Base-by-base conservation (phyloP, 1,140 invertebrate genomes). In the Leptopilina clavipes region DNA sequence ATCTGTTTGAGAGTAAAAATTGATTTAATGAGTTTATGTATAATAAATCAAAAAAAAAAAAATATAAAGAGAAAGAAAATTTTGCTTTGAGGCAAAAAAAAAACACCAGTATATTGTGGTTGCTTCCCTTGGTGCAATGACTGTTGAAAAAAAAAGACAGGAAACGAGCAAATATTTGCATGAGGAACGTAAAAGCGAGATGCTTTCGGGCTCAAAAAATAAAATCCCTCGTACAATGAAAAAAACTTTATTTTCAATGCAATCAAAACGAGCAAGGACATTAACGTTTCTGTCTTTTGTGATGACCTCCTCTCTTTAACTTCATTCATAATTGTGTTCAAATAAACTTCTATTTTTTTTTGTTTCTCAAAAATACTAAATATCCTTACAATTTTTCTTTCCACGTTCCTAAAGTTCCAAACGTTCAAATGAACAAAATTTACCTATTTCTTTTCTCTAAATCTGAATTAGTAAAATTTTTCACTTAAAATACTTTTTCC, bases 151-250 rank as follows among this genome's bases (percentile, higher is more conserved):
- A n/a, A 31, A 65, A 65, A 65, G 22, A 14, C 56, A 65, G 56
- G 19, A 65, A 31, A 65, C 10, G 56, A 65, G 56, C 22, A 65
- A 37, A 65, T 65, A 65, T 65, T 65, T 31, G 25, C 56, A 65
- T 65, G 56, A 65, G 22, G 11, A 65, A 65, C 25, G 56, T 31
- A 31, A 65, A 31, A 65, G 10, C 14, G 56, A 65, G 22, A 65
- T 31, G 12, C 56, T 31, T 22, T 31, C 22, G 25, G 56, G 3
- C 19, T 52, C 1, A 52, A 22, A 22, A n/a, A 59, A 22, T 31
- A 31, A 65, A 65, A 65, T 31, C 56, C 56, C 56, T 65, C 22
- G 0, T 12, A 14, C 11, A 31, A 65, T 65, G n/a, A 17, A 52
- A 52, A 52, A 17, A 17, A 25, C 19, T 19, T 12, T 31, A 6